Evolutionary conservation across 2,797 vertebrate species (phyloP).

Genomic region (Streptopelia turtur): DNA sequence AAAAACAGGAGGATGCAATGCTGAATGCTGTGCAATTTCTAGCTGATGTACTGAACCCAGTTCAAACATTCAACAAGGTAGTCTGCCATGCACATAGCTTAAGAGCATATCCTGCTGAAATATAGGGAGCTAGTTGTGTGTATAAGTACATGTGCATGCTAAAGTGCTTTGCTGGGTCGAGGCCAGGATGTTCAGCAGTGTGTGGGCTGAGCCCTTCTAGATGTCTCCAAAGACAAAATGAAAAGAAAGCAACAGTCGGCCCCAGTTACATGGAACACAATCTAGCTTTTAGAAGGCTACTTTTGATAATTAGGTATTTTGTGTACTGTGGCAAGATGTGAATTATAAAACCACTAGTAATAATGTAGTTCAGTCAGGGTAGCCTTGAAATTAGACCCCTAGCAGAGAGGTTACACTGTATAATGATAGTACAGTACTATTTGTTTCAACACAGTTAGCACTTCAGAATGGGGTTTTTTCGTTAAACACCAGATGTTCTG

Average conservation of each 20-base stretch:
- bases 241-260: not conserved
- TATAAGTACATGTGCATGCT: not conserved
- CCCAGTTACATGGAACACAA: not conserved
- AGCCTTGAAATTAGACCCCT: constrained; percentile 63
- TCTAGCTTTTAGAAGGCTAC: constrained; percentile 16
- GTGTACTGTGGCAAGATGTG: constrained; percentile 33
- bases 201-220: not conserved
- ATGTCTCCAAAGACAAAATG: constrained; percentile 4
- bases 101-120: not conserved
- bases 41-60: fast-evolving
- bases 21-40: not conserved
- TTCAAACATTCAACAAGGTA: not conserved
- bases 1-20: not conserved
- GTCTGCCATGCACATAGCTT: too few relatives aligned
- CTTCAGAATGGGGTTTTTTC: constrained; percentile 37
- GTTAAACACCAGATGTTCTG: constrained; percentile 39
- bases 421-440: constrained; percentile 37
- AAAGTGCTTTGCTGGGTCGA: not conserved
- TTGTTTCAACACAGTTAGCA: constrained; percentile 68
- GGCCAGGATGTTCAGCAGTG: not conserved
- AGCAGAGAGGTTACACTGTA: constrained; percentile 35
- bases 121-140: not conserved
- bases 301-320: constrained; percentile 54
- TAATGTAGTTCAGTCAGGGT: constrained; percentile 42
- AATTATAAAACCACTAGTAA: constrained; percentile 36